Conservation (phyloP, 2,113 vertebrate species). For the Ovibos moschatus region DNA sequence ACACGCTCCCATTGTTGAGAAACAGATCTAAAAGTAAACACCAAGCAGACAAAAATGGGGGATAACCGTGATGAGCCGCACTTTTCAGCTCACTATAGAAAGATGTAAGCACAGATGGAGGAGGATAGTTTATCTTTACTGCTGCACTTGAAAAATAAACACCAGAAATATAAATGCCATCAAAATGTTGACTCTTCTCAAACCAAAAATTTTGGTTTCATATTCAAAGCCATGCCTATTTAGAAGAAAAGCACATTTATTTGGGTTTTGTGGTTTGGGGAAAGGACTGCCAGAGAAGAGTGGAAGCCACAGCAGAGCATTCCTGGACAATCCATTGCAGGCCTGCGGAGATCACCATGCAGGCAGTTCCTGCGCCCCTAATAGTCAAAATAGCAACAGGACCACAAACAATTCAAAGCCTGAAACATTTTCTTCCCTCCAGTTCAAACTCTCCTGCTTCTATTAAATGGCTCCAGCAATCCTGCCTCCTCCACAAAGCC, state of each 20-base stretch:
- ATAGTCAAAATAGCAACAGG: conserved; percentile 53
- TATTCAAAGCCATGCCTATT: conserved; percentile 43
- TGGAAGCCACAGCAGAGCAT: conserved; percentile 35
- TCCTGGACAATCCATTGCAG: not conserved
- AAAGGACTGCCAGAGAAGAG: conserved; percentile 20
- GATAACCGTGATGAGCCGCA: not conserved
- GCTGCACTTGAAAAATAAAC: conserved; percentile 41
- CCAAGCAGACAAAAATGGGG: not conserved
- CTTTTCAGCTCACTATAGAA: not conserved
- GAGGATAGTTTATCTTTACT: not conserved
- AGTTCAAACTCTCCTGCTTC: conserved; percentile 32
- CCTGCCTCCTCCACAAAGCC: not conserved
- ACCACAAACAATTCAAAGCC: conserved; percentile 53
- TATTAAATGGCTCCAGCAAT: not conserved
- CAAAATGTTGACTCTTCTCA: conserved; percentile 28
- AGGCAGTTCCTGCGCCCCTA: not conserved
- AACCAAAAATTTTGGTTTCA: conserved; percentile 60
- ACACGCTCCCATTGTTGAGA: not conserved
- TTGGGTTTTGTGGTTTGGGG: conserved; percentile 67
- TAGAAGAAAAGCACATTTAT: conserved; percentile 70
- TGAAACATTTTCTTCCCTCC: conserved; percentile 13
- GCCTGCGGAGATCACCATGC: not conserved
- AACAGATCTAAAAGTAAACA: not conserved
- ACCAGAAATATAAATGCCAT: conserved; percentile 55
- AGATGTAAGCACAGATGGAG: not conserved